A percentile compares a stretch with the other conserved stretches of the same genome.
Evolutionary conservation across 2,888 invertebrate species (phyloP).

Genomic region (Tanypteryx hageni): DNA sequence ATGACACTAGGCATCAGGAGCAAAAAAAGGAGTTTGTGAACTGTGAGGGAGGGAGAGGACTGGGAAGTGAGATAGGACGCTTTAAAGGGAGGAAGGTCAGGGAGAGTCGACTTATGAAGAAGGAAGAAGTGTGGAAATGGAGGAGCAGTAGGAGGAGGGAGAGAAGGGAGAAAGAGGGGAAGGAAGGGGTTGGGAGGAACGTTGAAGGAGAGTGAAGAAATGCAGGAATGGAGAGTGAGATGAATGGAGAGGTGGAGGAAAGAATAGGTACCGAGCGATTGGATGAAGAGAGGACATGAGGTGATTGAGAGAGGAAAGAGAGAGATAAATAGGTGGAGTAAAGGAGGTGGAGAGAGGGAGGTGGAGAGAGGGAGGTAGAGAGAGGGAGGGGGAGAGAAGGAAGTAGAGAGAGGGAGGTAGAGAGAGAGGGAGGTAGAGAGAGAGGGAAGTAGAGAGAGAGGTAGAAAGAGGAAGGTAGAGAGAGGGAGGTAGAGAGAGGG

Average conservation of each 20-base stretch:
- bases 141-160: neutral
- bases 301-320: neutral
- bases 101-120: slow-evolving; percentile 1
- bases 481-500: no score
- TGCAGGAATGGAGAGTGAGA: neutral
- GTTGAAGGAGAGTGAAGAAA: neutral
- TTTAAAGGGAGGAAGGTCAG: neutral
- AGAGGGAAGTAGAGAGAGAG: no score
- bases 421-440: neutral
- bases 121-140: neutral
- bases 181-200: neutral
- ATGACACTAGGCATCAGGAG: slow-evolving; percentile 26
- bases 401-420: neutral
- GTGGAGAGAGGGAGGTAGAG: neutral
- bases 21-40: neutral
- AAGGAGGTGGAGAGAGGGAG: neutral
- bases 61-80: neutral
- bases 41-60: neutral
- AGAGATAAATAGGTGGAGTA: neutral
- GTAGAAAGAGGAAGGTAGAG: no score
- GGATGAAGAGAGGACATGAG: neutral
- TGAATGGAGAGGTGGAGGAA: neutral
- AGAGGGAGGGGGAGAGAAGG: neutral
- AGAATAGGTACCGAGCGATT: neutral
- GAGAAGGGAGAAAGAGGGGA: neutral